These are phyloP conservation scores for Athene cunicularia DNA, from an alignment of 2,113 vertebrate species.

Conservation along the genomic window DNA sequence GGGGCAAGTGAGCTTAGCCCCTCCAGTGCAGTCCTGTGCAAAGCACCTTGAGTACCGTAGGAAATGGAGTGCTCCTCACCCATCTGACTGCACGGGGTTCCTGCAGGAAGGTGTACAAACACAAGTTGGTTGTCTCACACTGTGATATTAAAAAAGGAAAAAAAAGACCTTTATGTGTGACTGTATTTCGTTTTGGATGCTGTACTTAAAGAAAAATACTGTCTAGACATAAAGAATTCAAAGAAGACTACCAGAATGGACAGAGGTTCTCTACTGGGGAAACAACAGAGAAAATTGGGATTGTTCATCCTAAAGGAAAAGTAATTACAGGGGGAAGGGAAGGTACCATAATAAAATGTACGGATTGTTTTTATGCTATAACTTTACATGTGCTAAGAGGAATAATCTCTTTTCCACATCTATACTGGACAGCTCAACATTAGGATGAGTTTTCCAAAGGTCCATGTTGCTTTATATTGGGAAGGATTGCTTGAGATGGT, in stretches of 20 bases:
- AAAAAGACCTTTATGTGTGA: neutral
- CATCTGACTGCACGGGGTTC: neutral
- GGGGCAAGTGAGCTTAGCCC: neutral
- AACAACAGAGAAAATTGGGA: neutral
- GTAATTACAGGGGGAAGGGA: neutral
- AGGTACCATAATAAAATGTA: neutral
- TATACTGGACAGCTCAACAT: neutral
- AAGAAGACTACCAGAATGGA: neutral
- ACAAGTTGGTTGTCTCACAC: neutral
- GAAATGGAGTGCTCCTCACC: rapidly evolving
- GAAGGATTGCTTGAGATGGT: neutral
- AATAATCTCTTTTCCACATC: neutral
- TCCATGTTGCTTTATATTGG: rapidly evolving
- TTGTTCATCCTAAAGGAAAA: neutral
- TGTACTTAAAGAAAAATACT: neutral
- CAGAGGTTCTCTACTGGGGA: neutral
- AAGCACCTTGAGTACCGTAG: neutral
- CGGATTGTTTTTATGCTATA: neutral
- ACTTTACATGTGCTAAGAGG: neutral
- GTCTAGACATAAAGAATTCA: neutral
- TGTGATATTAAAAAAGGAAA: neutral
- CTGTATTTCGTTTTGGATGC: neutral
- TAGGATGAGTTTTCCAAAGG: neutral
- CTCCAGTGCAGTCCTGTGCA: neutral
- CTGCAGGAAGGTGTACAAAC: neutral